Evolutionary conservation across 2,113 vertebrate genomes (phyloP).

Genomic region (Loxodonta africana): DNA sequence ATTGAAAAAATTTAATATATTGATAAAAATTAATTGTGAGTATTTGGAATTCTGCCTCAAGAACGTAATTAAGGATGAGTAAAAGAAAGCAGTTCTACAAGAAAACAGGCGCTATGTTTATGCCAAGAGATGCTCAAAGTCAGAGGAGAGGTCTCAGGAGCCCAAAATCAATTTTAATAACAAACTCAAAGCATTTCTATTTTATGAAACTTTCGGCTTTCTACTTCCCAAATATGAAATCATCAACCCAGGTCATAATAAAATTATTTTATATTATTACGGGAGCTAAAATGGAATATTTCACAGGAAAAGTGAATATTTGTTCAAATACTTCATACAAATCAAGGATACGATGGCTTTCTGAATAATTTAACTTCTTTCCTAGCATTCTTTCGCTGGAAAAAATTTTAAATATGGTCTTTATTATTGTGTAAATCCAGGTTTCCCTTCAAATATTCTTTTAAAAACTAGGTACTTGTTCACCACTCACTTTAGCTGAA

Average conservation of each 20-base stretch:
- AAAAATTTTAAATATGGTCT: constrained; percentile 59
- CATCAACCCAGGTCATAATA: constrained; percentile 56
- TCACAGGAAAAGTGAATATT: constrained; percentile 55
- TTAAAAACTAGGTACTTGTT: constrained; percentile 21
- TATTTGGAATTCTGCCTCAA: constrained; percentile 70
- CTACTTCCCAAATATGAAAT: constrained; percentile 66
- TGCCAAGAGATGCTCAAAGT: constrained; percentile 78
- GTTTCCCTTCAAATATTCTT: constrained; percentile 25
- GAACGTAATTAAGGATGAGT: constrained; percentile 84
- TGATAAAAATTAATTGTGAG: constrained; percentile 83
- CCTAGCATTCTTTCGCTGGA: constrained; percentile 31
- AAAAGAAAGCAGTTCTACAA: constrained; percentile 70
- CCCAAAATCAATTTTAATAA: constrained; percentile 73
- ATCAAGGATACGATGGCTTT: constrained; percentile 41
- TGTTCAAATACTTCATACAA: constrained; percentile 46
- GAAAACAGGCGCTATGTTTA: constrained; percentile 76
- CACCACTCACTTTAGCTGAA: constrained; percentile 25
- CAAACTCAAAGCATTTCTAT: constrained; percentile 73
- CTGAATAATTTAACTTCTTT: constrained; percentile 60
- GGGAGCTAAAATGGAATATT: constrained; percentile 49
- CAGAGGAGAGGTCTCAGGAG: constrained; percentile 75
- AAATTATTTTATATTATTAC: constrained; percentile 65
- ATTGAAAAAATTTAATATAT: constrained; percentile 83
- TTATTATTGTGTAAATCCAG: constrained; percentile 38
- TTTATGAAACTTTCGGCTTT: constrained; percentile 85